Evolutionary conservation across 2,888 invertebrate species (phyloP), one percentile per base, ranked within the genome.

Genomic region (Chorisops tibialis): DNA sequence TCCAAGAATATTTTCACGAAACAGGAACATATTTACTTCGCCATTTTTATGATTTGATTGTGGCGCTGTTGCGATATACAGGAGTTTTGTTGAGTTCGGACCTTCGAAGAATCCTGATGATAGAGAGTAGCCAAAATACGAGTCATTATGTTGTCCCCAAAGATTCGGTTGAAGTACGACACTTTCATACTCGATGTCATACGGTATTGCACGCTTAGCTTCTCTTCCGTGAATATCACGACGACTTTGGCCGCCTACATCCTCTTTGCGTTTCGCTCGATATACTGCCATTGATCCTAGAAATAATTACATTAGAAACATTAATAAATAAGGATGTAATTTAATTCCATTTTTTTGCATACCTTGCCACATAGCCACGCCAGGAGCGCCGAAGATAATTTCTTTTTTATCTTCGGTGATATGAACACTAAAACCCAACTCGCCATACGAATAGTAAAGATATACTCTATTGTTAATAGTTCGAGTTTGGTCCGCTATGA

Each of bases 41-140:
- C 79, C 79, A 1, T 75, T 72, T 56, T 79, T 79, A 35, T 71
- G 67, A 54, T 75, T 72, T 2, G 79, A 79, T 66, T 79, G 78
- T 0, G 79, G 79, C 0, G 79, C 79, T 2, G 76, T 73, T n/a
- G 78, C 77, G 45, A 78, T 70, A 64, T 77, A 79, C 3, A 72
- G 66, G 6, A 77, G 52, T 21, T 71, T 73, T 11, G 67, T 68
- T 4, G 67, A 67, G 21, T 72, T 65, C 3, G 64, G 67, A 41
- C 73, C 73, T 35, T 76, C 74, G 51, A 79, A 79, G 49, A 72
- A 69, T 1, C 77, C 79, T 0, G 79, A 78, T 37, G 72, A 65
- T 2, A 79, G 76, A 0, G 79, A 69, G 61, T 78, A 79, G 2
- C 79, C 79, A 58, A 79, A 78, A 61, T 79, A 79, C 1, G 78